Evolutionary conservation across 2,797 vertebrate genomes (phyloP).

Genomic region (Helicolenus hilgendorfi): DNA sequence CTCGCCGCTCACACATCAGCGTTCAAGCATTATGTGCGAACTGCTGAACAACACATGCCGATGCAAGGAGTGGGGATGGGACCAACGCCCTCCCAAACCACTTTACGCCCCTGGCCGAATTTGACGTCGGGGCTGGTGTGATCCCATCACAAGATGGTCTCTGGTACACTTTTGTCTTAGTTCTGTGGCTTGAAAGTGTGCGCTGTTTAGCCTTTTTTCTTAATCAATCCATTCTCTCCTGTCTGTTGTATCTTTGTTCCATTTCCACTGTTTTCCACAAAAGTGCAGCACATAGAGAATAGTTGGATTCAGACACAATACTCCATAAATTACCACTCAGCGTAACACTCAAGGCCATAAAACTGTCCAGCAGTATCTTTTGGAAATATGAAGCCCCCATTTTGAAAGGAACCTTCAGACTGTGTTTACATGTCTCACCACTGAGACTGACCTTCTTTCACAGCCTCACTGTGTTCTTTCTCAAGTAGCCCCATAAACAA

Average conservation of each 20-base stretch:
- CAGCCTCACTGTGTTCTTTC: slow-evolving; percentile 25
- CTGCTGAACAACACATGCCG: too few species aligned
- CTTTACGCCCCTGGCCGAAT: background rate
- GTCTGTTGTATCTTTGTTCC: background rate
- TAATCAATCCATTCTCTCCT: background rate
- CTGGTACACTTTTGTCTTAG: background rate
- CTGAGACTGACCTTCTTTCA: slow-evolving; percentile 26
- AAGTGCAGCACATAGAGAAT: background rate
- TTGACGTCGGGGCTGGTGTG: background rate
- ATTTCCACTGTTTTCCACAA: background rate
- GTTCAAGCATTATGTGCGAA: too few species aligned
- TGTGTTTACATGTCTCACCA: slow-evolving; percentile 65
- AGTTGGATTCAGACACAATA: too few species aligned
- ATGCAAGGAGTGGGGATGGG: too few species aligned
- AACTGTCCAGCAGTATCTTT: slow-evolving; percentile 33
- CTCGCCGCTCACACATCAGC: too few species aligned
- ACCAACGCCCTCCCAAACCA: too few species aligned
- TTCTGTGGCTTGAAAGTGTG: too few species aligned
- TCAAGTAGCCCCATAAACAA: slow-evolving; percentile 42
- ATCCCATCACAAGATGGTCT: background rate
- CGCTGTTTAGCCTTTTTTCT: background rate
- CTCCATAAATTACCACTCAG: background rate
- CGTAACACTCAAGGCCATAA: background rate
- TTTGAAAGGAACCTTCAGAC: slow-evolving; percentile 54
- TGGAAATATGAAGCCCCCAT: slow-evolving; percentile 48